These are phyloP conservation scores for Bettongia penicillata DNA, from an alignment of 2,113 vertebrate genomes.

Conservation along the genomic window DNA sequence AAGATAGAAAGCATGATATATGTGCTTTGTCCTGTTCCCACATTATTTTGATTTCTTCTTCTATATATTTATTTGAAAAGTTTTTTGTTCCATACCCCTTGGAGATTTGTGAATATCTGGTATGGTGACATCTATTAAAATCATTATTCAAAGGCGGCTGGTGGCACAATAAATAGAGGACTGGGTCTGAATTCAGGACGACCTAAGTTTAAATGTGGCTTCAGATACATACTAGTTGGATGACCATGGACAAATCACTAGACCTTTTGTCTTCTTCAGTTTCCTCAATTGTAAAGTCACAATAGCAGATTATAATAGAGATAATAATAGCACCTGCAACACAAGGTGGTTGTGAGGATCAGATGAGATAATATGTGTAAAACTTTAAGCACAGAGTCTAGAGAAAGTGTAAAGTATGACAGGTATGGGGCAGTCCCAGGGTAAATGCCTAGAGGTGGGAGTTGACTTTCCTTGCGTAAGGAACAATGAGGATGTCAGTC, in stretches of 20 bases:
- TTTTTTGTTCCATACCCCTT: not conserved
- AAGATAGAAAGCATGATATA: not conserved
- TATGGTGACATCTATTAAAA: not conserved
- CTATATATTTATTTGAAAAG: not conserved
- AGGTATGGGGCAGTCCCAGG: no score
- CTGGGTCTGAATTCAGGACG: not conserved
- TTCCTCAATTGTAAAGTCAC: no score
- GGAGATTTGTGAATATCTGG: not conserved
- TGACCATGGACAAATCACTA: not conserved
- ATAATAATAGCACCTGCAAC: not conserved
- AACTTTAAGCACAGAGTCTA: not conserved
- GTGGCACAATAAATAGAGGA: not conserved
- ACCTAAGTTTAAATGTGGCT: not conserved
- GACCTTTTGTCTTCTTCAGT: not conserved
- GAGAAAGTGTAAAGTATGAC: no score
- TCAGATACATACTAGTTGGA: not conserved
- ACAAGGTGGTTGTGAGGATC: not conserved
- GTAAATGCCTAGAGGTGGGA: no score
- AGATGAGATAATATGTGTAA: not conserved
- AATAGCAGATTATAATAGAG: not conserved
- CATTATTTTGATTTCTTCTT: not conserved
- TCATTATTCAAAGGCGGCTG: not conserved
- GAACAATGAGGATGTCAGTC: no score
- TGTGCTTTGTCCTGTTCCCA: not conserved
- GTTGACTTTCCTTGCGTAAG: no score